phyloP scores from a whole-genome alignment of 2,797 vertebrate species.

The Macroramphosus scolopax region DNA sequence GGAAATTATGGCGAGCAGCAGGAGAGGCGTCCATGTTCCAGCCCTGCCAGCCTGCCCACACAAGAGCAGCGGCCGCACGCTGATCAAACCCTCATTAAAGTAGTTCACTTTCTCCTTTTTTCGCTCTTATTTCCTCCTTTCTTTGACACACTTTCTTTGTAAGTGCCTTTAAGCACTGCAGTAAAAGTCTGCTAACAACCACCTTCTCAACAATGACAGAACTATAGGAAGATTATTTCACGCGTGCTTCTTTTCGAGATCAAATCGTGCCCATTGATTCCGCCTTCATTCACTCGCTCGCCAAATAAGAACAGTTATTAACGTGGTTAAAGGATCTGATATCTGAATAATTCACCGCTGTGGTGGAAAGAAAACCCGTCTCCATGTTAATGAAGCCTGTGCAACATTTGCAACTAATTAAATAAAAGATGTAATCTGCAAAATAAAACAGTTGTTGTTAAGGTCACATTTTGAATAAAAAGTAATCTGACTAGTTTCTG shows the following conservation, averaged over 20 bases:
- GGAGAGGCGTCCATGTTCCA: constrained; percentile 33
- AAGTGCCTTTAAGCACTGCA: constrained; percentile 49
- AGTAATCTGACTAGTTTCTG: too few relatives aligned
- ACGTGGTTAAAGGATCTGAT: constrained; percentile 66
- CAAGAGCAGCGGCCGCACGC: constrained; percentile 50
- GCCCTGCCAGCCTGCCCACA: constrained; percentile 27
- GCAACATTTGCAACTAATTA: too few relatives aligned
- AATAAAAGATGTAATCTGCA: too few relatives aligned
- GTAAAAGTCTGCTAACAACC: constrained; percentile 56
- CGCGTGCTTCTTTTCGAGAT: constrained; percentile 50
- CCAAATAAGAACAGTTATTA: too few relatives aligned
- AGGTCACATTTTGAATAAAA: too few relatives aligned
- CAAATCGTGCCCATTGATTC: constrained; percentile 53
- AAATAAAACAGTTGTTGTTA: too few relatives aligned
- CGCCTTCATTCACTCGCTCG: constrained; percentile 40
- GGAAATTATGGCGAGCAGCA: constrained; percentile 50
- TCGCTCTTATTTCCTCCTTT: constrained; percentile 27
- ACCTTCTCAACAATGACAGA: constrained; percentile 53
- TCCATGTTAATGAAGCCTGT: too few relatives aligned
- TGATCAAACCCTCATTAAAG: constrained; percentile 66
- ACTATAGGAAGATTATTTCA: constrained; percentile 52
- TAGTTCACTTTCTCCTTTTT: constrained; percentile 56
- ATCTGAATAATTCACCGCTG: too few relatives aligned
- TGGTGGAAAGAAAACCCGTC: too few relatives aligned
- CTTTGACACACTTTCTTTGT: constrained; percentile 46